Evolutionary conservation across 2,113 vertebrate genomes (phyloP).

Genomic region (Stigmatopora argus): DNA sequence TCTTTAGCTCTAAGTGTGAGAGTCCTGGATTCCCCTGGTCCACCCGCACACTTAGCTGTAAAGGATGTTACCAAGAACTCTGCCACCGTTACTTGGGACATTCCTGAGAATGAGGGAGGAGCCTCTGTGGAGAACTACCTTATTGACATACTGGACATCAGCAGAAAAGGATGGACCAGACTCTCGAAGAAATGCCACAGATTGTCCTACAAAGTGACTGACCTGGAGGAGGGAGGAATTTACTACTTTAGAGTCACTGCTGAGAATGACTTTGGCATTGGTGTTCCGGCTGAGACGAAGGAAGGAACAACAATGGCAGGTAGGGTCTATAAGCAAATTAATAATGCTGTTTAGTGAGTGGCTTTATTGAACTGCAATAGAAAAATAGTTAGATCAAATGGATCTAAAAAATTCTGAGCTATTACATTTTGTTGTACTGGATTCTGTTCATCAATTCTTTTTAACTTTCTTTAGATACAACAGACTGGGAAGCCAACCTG

Average conservation of each 20-base stretch:
- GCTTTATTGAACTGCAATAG: background rate
- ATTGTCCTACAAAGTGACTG: constrained; percentile 83
- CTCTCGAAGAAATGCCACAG: constrained; percentile 85
- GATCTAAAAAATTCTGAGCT: background rate
- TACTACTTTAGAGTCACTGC: constrained; percentile 93
- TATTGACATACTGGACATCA: constrained; percentile 92
- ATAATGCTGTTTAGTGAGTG: background rate
- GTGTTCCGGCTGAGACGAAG: constrained; percentile 83
- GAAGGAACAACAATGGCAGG: constrained; percentile 94
- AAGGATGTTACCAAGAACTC: constrained; percentile 89
- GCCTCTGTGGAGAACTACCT: constrained; percentile 88
- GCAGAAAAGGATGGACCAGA: constrained; percentile 90
- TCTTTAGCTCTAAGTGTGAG: constrained; percentile 85
- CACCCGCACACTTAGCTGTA: constrained; percentile 75
- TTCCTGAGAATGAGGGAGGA: constrained; percentile 94
- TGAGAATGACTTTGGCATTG: constrained; percentile 91
- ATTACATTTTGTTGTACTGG: background rate
- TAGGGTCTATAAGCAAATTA: constrained; percentile 41
- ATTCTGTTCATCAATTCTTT: background rate
- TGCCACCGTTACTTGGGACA: constrained; percentile 87
- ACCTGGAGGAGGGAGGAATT: constrained; percentile 86
- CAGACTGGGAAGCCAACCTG: constrained; percentile 51
- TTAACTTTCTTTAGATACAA: constrained; percentile 46
- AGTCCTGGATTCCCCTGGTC: constrained; percentile 93
- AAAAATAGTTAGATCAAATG: background rate